phyloP scores from a whole-genome alignment of 2,797 vertebrate species.

The Centroberyx gerrardi region DNA sequence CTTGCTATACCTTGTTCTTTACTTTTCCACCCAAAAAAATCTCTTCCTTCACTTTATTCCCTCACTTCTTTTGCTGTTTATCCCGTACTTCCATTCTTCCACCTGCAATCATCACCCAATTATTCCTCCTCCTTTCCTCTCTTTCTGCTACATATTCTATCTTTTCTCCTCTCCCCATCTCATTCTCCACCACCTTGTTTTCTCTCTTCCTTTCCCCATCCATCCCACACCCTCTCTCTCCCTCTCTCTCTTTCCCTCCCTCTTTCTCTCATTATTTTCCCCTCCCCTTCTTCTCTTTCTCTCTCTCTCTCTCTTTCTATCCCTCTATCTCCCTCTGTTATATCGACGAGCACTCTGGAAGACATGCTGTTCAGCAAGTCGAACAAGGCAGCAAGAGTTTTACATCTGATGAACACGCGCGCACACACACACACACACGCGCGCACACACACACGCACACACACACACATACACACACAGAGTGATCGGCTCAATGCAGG shows the following conservation, averaged over 20 bases:
- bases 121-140: background rate
- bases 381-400: slow-evolving; percentile 48
- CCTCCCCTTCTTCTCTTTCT: background rate
- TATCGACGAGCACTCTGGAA: slow-evolving; percentile 35
- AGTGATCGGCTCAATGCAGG: slow-evolving; percentile 37
- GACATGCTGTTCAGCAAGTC: slow-evolving; percentile 46
- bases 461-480: slow-evolving; percentile 24
- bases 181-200: no score
- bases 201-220: background rate
- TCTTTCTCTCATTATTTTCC: background rate
- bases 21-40: slow-evolving; percentile 31
- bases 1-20: slow-evolving; percentile 54
- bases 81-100: no score
- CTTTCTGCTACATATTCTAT: no score
- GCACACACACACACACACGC: slow-evolving; percentile 7
- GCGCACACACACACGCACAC: slow-evolving; percentile 38
- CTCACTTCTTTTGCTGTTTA: background rate
- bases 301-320: background rate
- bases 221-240: slow-evolving; percentile 16
- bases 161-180: no score
- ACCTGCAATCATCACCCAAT: background rate
- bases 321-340: slow-evolving; percentile 12
- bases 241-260: slow-evolving; percentile 7
- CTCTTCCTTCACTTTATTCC: slow-evolving; percentile 1
- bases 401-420: slow-evolving; percentile 32